These are phyloP conservation scores for Montifringilla adamsi DNA, from an alignment of 2,113 vertebrate species.

Conservation along the genomic window DNA sequence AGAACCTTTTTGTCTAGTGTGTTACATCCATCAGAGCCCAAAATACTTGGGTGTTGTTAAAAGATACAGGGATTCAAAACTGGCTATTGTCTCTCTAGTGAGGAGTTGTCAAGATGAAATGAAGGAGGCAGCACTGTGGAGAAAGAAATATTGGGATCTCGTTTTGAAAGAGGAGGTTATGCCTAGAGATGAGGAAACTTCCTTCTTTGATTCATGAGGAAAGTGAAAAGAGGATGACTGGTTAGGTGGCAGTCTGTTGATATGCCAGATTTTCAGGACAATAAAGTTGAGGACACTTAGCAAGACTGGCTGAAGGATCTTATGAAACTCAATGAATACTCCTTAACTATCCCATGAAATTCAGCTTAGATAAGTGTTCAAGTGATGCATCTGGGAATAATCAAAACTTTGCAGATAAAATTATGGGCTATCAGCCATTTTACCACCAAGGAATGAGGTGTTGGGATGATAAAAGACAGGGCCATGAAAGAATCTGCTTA, in stretches of 20 bases:
- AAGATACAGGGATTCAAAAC: background rate
- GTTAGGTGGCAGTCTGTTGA: background rate
- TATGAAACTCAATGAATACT: background rate
- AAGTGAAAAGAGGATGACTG: background rate
- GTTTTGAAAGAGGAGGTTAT: background rate
- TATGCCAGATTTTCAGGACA: background rate
- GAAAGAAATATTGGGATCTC: background rate
- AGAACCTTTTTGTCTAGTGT: background rate
- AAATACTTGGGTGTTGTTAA: conserved; percentile 2
- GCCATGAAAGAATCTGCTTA: background rate
- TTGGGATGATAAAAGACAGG: background rate
- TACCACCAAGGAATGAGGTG: background rate
- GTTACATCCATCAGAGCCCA: background rate
- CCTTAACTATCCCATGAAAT: background rate
- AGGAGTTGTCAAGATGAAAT: background rate
- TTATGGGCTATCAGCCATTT: background rate
- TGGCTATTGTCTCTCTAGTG: background rate
- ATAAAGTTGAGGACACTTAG: background rate
- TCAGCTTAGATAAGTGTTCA: background rate
- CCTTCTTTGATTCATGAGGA: background rate
- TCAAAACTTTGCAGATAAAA: background rate
- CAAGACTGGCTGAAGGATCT: background rate
- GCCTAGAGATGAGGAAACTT: background rate
- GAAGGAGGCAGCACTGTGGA: background rate
- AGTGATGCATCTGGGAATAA: background rate